Percentiles rank a stretch among this genome's conserved stretches.
Evolutionary conservation across 2,888 invertebrate genomes (phyloP).

Genomic region (Odontothrips loti): DNA sequence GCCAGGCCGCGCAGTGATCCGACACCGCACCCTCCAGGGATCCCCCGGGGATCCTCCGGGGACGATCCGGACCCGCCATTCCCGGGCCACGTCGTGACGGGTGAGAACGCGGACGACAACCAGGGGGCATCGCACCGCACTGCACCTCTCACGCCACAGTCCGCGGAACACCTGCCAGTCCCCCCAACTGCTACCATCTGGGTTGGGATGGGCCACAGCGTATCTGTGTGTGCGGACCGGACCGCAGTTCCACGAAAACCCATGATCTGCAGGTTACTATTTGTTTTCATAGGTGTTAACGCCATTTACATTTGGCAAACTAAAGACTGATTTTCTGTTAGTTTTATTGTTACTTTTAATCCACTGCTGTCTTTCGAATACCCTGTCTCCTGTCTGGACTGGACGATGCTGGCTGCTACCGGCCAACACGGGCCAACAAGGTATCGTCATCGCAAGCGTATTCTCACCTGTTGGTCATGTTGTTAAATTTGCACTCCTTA

Average conservation of each 20-base stretch:
- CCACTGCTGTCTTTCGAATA: not conserved
- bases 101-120: not conserved
- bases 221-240: no score
- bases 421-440: not conserved
- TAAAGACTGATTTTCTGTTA: not conserved
- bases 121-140: no score
- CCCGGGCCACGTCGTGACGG: not conserved
- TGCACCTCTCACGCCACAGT: no score
- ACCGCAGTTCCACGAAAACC: no score
- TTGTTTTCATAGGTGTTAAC: not conserved
- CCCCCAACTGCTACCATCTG: no score
- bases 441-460: not conserved
- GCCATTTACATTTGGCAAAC: not conserved
- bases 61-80: not conserved
- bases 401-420: not conserved
- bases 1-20: not conserved
- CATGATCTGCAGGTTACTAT: no score
- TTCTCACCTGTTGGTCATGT: not conserved
- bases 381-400: not conserved
- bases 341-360: no score
- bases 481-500: not conserved
- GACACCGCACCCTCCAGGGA: not conserved
- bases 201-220: no score
- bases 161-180: no score
- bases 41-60: not conserved